phyloP scores from a whole-genome alignment of 2,797 vertebrate species.

The Astyanax mexicanus region DNA sequence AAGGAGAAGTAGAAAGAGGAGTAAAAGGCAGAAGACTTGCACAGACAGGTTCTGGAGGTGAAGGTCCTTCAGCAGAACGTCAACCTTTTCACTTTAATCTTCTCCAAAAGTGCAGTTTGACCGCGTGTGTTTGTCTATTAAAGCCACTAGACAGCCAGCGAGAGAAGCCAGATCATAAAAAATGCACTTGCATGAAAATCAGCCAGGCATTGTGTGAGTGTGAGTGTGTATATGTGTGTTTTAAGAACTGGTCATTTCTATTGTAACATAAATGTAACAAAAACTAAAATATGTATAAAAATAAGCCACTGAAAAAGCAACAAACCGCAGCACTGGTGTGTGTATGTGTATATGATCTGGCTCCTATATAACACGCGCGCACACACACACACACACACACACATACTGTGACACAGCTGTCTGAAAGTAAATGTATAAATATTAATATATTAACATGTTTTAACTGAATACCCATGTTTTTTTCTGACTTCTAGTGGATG shows the following conservation, averaged over 20 bases:
- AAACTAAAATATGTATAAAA: neutral
- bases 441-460: slow-evolving; percentile 68
- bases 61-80: neutral
- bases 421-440: slow-evolving; percentile 75
- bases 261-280: neutral
- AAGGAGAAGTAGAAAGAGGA: neutral
- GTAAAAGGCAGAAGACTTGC: neutral
- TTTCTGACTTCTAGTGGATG: neutral
- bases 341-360: neutral
- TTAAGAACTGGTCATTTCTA: neutral
- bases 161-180: neutral
- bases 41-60: neutral
- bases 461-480: slow-evolving; percentile 46
- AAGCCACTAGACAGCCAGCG: neutral
- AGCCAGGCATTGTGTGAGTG: neutral
- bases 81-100: neutral
- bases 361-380: neutral
- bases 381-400: slow-evolving; percentile 26
- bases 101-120: neutral
- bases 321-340: neutral
- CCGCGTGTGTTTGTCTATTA: neutral
- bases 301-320: neutral
- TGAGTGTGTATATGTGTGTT: neutral
- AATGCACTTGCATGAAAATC: neutral
- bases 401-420: slow-evolving; percentile 54